Conservation (phyloP, 2,888 invertebrate species). For the Phania funesta region DNA sequence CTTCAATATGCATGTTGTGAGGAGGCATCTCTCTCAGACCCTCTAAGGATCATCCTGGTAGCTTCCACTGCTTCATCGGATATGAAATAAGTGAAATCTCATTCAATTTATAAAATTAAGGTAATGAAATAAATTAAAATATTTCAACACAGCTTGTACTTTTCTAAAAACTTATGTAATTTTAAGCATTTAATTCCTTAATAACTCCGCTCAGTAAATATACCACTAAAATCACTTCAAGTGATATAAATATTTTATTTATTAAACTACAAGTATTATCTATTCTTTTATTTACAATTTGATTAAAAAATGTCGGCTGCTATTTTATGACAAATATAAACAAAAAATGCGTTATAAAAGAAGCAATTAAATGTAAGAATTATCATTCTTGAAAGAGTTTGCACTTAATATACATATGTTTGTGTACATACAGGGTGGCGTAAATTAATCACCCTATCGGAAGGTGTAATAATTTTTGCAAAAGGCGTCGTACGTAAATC, state of each 20-base stretch:
- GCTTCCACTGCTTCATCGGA: too few relatives aligned
- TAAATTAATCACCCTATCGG: too few relatives aligned
- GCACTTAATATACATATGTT: slow-evolving; percentile 17
- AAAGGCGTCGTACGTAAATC: too few relatives aligned
- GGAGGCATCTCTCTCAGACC: too few relatives aligned
- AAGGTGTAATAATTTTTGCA: too few relatives aligned
- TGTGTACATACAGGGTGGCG: too few relatives aligned
- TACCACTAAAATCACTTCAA: not conserved
- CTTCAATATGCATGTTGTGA: too few relatives aligned
- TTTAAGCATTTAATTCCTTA: not conserved
- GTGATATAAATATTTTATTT: slow-evolving; percentile 1
- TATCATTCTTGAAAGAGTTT: slow-evolving; percentile 22
- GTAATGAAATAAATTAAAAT: too few relatives aligned
- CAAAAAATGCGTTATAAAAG: not conserved
- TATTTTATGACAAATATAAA: slow-evolving; percentile 6
- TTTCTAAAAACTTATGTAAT: not conserved
- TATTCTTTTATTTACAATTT: slow-evolving; percentile 8
- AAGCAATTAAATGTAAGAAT: slow-evolving; percentile 21
- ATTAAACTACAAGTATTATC: not conserved
- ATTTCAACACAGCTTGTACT: too few relatives aligned
- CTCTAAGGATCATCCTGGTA: too few relatives aligned
- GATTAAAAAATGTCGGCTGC: slow-evolving; percentile 22
- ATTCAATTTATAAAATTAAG: too few relatives aligned
- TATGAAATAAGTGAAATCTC: too few relatives aligned
- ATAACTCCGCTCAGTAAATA: not conserved